These are phyloP conservation scores for Apamea monoglypha DNA, from an alignment of 2,888 invertebrate species.

Conservation along the genomic window DNA sequence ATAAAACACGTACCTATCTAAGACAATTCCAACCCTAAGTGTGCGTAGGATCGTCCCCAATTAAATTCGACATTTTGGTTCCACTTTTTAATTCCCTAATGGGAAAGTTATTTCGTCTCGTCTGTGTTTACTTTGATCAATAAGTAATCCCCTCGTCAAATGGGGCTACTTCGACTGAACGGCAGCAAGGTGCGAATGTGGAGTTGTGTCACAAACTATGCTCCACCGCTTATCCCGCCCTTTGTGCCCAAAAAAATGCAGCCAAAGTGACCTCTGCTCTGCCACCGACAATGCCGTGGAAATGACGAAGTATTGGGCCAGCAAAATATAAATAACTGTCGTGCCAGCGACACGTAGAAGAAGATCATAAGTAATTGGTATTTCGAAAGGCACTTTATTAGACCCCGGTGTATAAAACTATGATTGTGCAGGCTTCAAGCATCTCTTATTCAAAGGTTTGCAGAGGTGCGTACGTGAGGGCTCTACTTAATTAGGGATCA, in stretches of 20 bases:
- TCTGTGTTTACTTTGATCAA: conserved; percentile 33
- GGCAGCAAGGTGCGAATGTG: neutral
- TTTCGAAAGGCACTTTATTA: conserved; percentile 42
- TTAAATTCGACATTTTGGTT: conserved; percentile 19
- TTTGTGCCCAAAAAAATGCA: neutral
- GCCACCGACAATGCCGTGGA: neutral
- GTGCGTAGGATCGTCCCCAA: conserved; percentile 25
- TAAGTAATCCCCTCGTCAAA: conserved; percentile 4
- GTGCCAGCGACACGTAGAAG: neutral
- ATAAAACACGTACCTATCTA: conserved; percentile 7
- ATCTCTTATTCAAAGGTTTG: conserved; percentile 79
- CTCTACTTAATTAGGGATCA: conserved; percentile 80
- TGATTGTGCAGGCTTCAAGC: conserved; percentile 56
- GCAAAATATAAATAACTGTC: neutral
- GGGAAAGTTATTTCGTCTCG: conserved; percentile 15
- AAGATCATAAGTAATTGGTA: conserved; percentile 34
- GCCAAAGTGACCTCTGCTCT: neutral
- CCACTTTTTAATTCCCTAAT: conserved; percentile 37
- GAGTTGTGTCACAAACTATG: neutral
- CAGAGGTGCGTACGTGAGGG: conserved; percentile 80
- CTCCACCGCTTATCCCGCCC: neutral
- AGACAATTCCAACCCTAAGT: conserved; percentile 7
- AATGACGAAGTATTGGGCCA: neutral
- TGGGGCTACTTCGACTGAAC: neutral
- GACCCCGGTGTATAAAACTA: conserved; percentile 53